Evolutionary conservation across 2,113 vertebrate genomes (phyloP).

Genomic region (Natator depressus): DNA sequence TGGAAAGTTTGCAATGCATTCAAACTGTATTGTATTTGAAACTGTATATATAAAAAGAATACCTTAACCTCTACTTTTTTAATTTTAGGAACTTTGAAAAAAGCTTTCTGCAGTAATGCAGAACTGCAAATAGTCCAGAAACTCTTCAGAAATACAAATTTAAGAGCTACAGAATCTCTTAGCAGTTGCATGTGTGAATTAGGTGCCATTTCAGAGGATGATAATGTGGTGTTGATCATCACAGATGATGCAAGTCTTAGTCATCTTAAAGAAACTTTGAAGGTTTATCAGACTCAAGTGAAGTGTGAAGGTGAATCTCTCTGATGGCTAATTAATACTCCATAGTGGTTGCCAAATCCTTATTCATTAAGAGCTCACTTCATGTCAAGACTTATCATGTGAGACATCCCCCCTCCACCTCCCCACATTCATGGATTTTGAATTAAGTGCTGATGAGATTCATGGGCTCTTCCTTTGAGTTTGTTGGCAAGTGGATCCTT

Average conservation of each 20-base stretch:
- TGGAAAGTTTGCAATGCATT: conserved; percentile 55
- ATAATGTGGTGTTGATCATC: conserved; percentile 37
- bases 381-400: not conserved
- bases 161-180: conserved; percentile 31
- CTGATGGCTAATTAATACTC: not conserved
- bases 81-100: conserved; percentile 62
- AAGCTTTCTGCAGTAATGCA: conserved; percentile 43
- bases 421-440: not conserved
- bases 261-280: conserved; percentile 56
- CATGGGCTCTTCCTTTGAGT: not conserved
- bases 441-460: not conserved
- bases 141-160: conserved; percentile 56
- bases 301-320: conserved; percentile 59
- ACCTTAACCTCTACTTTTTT: conserved; percentile 54
- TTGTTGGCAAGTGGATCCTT: no score
- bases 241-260: conserved; percentile 30
- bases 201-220: conserved; percentile 19
- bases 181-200: conserved; percentile 48
- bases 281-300: conserved; percentile 47
- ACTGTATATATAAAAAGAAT: not conserved
- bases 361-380: not conserved
- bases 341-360: not conserved
- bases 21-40: conserved; percentile 56
- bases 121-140: conserved; percentile 57
- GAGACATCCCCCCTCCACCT: not conserved